Base-by-base conservation (phyloP, 37 sponge, comb jelly and placozoan species). In the Axinella damicornis region DNA sequence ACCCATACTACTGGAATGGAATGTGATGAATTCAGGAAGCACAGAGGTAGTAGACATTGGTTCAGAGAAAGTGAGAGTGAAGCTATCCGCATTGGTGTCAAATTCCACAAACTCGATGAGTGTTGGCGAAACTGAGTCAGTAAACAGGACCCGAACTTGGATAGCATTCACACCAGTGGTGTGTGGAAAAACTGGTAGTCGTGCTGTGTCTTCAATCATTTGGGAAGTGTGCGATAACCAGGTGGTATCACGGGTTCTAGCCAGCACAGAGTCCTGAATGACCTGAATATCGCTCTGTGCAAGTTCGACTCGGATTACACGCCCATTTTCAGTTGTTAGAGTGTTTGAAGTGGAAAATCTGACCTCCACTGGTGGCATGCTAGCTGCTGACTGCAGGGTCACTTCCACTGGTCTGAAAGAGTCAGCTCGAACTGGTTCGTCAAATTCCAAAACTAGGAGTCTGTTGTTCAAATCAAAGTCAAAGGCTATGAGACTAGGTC, bases 21-120 rank as follows among this genome's bases (percentile, higher is more conserved):
- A 77, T 19, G 93, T 89, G 33, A 95, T 82, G 22, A 55, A 52
- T 1, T 31, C 33, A 33, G 88, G 84, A 35, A 63, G 39, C 27
- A 90, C 59, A 35, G 67, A 32, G 9, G 69, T 53, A 5, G 73
- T 38, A 69, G 85, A 68, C 71, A 95, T 79, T 22, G 96, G 96
- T 36, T 95, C 93, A 38, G 96, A 95, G 71, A 95, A 95, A 24
- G 71, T 60, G 40, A 95, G 92, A n/a, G 74, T 75, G 24, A 95
- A 79, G 25, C 55, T 53, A 2, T 82, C 82, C 14, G 40, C 73
- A 78, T 86, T 92, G 32, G 86, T 64, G 59, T 95, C 52, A 70
- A 91, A 85, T 33, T 62, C 70, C 19, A 32, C 54, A 61, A 95
- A 95, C 18, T 66, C 32, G 2, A 67, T 25, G 0, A 95, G 61